Base-by-base conservation (phyloP, 2,113 vertebrate species). In the Helogale parvula region DNA sequence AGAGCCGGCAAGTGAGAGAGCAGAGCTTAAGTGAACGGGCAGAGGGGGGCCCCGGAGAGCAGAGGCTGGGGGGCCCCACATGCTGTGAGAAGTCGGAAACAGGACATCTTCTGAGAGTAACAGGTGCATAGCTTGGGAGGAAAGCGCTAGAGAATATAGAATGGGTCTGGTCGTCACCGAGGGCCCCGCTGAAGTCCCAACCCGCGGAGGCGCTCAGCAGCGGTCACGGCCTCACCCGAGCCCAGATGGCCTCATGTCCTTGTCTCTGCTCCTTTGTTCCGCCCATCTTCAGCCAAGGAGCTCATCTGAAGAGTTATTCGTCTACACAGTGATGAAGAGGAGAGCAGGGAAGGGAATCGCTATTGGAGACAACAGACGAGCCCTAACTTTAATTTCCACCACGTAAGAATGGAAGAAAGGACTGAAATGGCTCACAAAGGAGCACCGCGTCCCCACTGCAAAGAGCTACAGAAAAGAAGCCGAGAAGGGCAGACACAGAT, bases 171-270 rank as follows among this genome's bases (percentile, higher is more conserved):
- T 33, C 9, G 2, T 5, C 33, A 1, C 19, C 0, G 7, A 83
- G 41, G 50, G 8, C 25, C 35, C 33, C 13, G 0, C 0, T 8
- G 38, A n/a, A 54, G 52, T 31, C 54, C 27, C 16, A 11, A 21
- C 17, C 45, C 47, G 25, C 11, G 7, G 15, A 33, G 23, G 21
- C 29, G 41, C 33, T 79, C 7, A 3, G 4, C 38, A 0, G 21
- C 0, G 11, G n/a, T 12, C 13, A 0, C 31, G 0, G 23, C 7
- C 2, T 21, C 13, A 15, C 50, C 71, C 17, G 47, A 25, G 16
- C 45, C 38, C 21, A 13, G 13, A 27, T 1, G 27, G 10, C 29
- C 68, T 41, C 0, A 3, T 15, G 33, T 25, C 47, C 52, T 77
- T 63, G 25, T n/a, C 68, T 35, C 7, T 66, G 76, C 41, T 66